Evolutionary conservation across 2,888 invertebrate genomes (phyloP).

Genomic region (Anticlea derivata): DNA sequence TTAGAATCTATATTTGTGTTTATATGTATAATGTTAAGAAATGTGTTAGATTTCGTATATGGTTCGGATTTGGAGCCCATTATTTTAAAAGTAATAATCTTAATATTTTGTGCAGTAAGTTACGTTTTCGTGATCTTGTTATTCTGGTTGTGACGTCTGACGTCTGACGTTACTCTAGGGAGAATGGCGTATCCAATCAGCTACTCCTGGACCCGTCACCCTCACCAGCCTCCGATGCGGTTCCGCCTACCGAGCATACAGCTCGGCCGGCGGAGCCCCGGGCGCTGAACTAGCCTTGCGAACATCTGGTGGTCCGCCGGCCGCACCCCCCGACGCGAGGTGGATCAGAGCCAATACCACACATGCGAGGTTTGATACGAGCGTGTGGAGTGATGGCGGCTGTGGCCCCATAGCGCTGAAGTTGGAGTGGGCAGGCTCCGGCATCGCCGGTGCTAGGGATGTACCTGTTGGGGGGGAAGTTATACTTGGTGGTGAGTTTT

Average conservation of each 20-base stretch:
- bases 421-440: constrained; percentile 86
- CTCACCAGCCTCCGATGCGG: constrained; percentile 92
- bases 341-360: constrained; percentile 92
- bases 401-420: constrained; percentile 92
- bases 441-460: constrained; percentile 72
- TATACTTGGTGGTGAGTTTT: constrained; percentile 66
- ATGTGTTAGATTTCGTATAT: no score
- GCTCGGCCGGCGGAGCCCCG: constrained; percentile 91
- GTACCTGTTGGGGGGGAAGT: constrained; percentile 76
- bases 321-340: constrained; percentile 88
- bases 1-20: no score
- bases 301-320: constrained; percentile 88
- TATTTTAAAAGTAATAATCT: no score
- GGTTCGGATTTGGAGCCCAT: no score
- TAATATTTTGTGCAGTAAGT: no score
- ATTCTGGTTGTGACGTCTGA: no score
- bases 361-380: constrained; percentile 90
- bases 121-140: no score
- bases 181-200: constrained; percentile 85
- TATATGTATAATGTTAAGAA: no score
- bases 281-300: constrained; percentile 90
- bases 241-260: constrained; percentile 90
- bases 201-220: constrained; percentile 75
- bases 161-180: constrained; percentile 76
- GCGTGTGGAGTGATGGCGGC: constrained; percentile 92